phyloP scores from a whole-genome alignment of 2,113 vertebrate genomes.

The Ramphastos sulfuratus region DNA sequence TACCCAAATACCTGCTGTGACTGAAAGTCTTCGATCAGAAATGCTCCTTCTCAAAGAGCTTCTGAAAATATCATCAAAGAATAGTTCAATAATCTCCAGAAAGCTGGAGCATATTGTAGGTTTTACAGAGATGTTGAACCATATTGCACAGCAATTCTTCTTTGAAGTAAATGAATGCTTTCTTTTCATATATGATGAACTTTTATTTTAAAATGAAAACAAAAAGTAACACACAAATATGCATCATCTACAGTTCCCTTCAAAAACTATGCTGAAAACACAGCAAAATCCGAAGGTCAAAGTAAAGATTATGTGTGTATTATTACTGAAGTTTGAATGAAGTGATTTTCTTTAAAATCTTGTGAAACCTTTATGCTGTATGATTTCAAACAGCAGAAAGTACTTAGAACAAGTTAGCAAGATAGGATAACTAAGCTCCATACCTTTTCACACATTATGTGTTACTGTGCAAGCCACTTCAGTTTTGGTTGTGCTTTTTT shows the following conservation, averaged over 20 bases:
- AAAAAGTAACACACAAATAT: neutral
- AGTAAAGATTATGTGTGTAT: neutral
- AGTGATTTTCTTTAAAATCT: neutral
- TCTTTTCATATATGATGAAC: neutral
- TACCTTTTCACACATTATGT: neutral
- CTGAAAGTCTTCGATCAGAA: neutral
- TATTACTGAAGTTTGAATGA: neutral
- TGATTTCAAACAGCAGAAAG: neutral
- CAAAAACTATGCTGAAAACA: neutral
- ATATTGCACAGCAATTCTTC: neutral
- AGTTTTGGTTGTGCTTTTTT: neutral
- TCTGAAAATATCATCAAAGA: conserved; percentile 21
- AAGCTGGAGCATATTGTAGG: neutral
- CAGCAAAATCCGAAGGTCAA: neutral
- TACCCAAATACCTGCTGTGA: neutral
- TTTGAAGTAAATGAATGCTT: conserved; percentile 19
- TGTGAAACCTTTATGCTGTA: neutral
- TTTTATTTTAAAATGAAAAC: neutral
- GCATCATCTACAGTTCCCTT: neutral
- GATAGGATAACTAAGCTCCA: neutral
- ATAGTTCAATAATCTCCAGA: neutral
- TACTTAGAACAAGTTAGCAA: neutral
- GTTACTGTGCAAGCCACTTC: neutral
- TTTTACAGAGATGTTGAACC: neutral
- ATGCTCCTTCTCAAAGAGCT: neutral